Evolutionary conservation across 1,140 invertebrate species (phyloP).

Genomic region (Drosophila kurseongensis): DNA sequence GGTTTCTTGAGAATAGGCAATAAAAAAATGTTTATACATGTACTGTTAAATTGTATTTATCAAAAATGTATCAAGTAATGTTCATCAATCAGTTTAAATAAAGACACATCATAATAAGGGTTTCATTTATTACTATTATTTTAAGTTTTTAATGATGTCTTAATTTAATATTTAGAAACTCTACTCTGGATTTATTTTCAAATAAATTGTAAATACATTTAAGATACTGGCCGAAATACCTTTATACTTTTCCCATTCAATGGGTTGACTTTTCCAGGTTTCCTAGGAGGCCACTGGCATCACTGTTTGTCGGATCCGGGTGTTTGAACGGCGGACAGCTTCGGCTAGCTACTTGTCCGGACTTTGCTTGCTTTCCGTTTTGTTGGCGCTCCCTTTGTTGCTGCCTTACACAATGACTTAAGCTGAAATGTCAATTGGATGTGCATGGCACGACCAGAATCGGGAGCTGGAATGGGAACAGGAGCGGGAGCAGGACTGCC

Average conservation of each 20-base stretch:
- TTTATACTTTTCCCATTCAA: not conserved
- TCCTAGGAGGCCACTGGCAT: slow-evolving; percentile 6
- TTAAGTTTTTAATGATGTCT: too few species aligned
- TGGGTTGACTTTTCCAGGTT: not conserved
- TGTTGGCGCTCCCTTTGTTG: slow-evolving; percentile 57
- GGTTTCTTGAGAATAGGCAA: too few species aligned
- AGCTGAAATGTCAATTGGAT: slow-evolving; percentile 83
- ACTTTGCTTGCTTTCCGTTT: slow-evolving; percentile 59
- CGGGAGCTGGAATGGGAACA: slow-evolving; percentile 15
- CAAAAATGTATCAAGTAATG: too few species aligned
- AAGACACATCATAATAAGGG: too few species aligned
- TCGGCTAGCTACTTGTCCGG: slow-evolving; percentile 60
- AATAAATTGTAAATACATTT: too few species aligned
- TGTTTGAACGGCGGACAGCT: slow-evolving; percentile 71
- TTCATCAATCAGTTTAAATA: too few species aligned
- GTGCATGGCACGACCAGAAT: slow-evolving; percentile 58
- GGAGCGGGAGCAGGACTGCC: not conserved
- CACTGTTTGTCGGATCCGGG: slow-evolving; percentile 23
- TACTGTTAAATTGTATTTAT: too few species aligned
- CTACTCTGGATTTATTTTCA: too few species aligned
- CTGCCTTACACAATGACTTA: slow-evolving; percentile 77
- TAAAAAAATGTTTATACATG: too few species aligned
- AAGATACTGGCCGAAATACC: too few species aligned
- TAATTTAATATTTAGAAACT: too few species aligned
- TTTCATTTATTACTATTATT: too few species aligned